Conservation (phyloP, 2,797 vertebrate species). For the Discoglossus pictus region DNA sequence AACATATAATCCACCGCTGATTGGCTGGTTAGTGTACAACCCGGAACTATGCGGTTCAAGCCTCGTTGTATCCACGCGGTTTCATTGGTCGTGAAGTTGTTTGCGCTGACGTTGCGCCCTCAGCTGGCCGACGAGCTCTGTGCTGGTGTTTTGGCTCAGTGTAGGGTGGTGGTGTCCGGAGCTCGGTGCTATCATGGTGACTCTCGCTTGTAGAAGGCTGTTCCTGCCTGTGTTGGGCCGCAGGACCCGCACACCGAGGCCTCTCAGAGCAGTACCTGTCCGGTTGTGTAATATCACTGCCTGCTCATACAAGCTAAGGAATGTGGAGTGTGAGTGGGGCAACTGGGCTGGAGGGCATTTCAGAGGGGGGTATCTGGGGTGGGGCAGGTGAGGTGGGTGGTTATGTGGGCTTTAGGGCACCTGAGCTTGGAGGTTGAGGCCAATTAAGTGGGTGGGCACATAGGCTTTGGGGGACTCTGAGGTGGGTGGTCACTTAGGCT, state of each 20-base stretch:
- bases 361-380: fast-evolving
- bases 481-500: too few species aligned
- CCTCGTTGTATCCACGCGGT: not conserved
- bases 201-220: not conserved
- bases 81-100: not conserved
- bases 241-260: not conserved
- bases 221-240: not conserved
- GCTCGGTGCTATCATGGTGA: conserved; percentile 4
- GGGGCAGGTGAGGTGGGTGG: not conserved
- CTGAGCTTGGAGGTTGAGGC: fast-evolving
- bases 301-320: conserved; percentile 66
- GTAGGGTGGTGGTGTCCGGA: not conserved
- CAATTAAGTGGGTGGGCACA: not conserved
- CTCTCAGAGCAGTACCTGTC: not conserved
- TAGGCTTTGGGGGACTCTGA: not conserved
- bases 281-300: conserved; percentile 59
- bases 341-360: too few species aligned
- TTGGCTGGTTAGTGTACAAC: conserved; percentile 1
- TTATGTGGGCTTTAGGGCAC: not conserved
- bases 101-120: too few species aligned
- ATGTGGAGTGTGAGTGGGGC: conserved; percentile 61
- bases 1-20: not conserved
- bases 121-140: not conserved
- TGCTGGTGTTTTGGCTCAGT: not conserved
- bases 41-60: conserved; percentile 20